These are phyloP conservation scores for Myathropa florea DNA, from an alignment of 2,888 invertebrate species.

Conservation along the genomic window DNA sequence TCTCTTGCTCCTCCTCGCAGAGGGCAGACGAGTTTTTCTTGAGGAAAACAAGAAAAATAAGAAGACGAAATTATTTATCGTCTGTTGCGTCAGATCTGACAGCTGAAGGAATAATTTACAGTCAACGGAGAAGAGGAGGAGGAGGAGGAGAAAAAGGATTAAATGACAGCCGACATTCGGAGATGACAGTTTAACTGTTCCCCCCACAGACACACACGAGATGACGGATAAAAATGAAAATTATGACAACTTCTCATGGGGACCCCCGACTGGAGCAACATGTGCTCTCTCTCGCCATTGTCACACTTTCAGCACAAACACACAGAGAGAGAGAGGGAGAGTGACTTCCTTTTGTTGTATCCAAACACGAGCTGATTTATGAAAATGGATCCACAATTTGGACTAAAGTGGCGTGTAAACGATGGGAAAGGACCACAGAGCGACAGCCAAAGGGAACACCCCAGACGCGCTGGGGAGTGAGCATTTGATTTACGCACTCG, in stretches of 20 bases:
- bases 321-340: neutral
- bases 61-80: constrained; percentile 55
- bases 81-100: constrained; percentile 54
- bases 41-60: neutral
- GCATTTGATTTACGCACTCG: constrained; percentile 62
- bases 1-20: neutral
- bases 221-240: neutral
- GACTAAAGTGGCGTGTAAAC: constrained; percentile 68
- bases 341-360: neutral
- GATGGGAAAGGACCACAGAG: constrained; percentile 51
- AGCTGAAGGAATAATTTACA: constrained; percentile 56
- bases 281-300: constrained; percentile 8
- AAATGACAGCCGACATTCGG: constrained; percentile 47
- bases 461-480: neutral
- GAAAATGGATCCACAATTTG: constrained; percentile 66
- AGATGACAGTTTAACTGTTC: constrained; percentile 63
- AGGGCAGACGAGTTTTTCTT: neutral
- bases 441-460: neutral
- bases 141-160: constrained; percentile 46
- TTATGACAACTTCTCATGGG: constrained; percentile 27
- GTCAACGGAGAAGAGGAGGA: constrained; percentile 9
- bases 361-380: constrained; percentile 49
- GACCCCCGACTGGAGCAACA: neutral
- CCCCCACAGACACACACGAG: constrained; percentile 10
- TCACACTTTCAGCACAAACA: constrained; percentile 3